These are phyloP conservation scores for Criorhina ranunculi DNA, from an alignment of 2,888 invertebrate genomes.

Conservation along the genomic window DNA sequence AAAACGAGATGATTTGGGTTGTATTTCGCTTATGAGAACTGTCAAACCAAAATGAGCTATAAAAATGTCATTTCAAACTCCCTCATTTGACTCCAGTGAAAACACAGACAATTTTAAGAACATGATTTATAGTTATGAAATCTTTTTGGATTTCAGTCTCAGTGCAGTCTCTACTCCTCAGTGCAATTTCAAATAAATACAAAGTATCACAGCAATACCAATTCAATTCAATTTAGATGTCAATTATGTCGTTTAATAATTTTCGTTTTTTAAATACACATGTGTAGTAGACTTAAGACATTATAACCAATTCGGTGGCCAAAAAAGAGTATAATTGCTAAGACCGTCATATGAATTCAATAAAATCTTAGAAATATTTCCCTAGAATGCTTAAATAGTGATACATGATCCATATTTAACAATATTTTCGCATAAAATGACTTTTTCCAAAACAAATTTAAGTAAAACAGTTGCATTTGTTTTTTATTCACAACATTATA, in stretches of 20 bases:
- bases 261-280: neutral
- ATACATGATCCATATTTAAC: neutral
- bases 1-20: no score
- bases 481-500: slow-evolving; percentile 3
- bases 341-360: neutral
- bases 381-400: neutral
- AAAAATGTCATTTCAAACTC: no score
- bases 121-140: no score
- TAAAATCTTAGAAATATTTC: slow-evolving; percentile 1
- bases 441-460: neutral
- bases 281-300: neutral
- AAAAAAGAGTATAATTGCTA: neutral
- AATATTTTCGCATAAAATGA: neutral
- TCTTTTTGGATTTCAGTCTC: no score
- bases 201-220: neutral
- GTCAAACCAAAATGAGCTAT: no score
- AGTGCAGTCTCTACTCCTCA: neutral
- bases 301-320: neutral
- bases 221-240: slow-evolving; percentile 32
- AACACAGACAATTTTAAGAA: no score
- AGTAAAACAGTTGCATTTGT: neutral
- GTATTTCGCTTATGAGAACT: no score
- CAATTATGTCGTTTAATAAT: slow-evolving; percentile 23
- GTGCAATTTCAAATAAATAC: slow-evolving; percentile 1
- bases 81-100: no score